Percentiles rank a stretch among this genome's conserved stretches.
phyloP scores from a whole-genome alignment of 2,113 vertebrate genomes.

The Stictonetta naevosa region DNA sequence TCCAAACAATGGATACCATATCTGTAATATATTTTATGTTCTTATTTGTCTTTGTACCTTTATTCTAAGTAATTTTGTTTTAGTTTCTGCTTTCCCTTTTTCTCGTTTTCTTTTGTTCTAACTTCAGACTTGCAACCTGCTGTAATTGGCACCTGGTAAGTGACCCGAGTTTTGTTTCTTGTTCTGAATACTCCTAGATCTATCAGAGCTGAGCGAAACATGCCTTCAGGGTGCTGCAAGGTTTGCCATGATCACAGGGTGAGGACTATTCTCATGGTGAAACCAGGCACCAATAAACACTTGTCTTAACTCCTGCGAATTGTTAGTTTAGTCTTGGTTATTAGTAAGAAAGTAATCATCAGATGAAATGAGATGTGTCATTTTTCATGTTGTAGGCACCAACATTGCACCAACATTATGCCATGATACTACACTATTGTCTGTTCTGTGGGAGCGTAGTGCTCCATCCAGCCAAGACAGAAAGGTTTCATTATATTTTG shows the following conservation, averaged over 20 bases:
- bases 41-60: background rate
- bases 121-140: background rate
- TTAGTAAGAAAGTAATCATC: constrained; percentile 22
- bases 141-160: background rate
- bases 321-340: constrained; percentile 4
- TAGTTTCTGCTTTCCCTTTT: background rate
- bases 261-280: background rate
- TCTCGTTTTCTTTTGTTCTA: background rate
- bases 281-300: background rate
- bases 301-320: background rate
- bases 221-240: background rate
- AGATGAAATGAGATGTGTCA: background rate
- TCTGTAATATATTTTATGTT: background rate
- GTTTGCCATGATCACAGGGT: background rate
- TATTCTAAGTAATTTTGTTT: background rate
- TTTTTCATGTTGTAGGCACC: background rate
- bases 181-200: background rate
- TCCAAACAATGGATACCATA: background rate
- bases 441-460: background rate
- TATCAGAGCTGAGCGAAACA: background rate
- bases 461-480: background rate
- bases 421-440: background rate
- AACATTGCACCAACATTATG: background rate
- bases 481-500: constrained; percentile 36
- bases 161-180: background rate